Evolutionary conservation across 2,113 vertebrate species (phyloP), one percentile per base, ranked within the genome.

Genomic region (Alethe diademata): DNA sequence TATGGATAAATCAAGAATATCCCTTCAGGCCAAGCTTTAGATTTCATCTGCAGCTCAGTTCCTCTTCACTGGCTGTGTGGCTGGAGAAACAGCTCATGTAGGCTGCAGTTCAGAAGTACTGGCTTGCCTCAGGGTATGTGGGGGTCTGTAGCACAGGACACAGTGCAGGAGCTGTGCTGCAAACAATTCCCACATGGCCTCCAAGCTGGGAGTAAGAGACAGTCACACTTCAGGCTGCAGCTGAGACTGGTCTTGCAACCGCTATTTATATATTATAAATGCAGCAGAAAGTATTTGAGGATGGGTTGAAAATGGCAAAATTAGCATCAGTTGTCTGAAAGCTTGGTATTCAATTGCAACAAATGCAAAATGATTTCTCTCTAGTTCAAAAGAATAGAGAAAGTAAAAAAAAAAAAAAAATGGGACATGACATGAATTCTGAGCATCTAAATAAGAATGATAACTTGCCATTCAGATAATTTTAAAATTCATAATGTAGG

Each of bases 141-240:
- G 22, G 5, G 5, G 19, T 61, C 45, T 42, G 67, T 1, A 1
- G 20, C 29, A 42, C 7, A 22, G 54, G 29, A 0, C 0, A 35
- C 0, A 1, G 28, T 8, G 17, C 11, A 14, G 26, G 66, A 75
- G 33, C 78, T 70, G 42, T 33, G 29, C 78, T 42, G 29, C 47
- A 12, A 66, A 51, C 9, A 57, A 9, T 57, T 79, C 75, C 35
- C 76, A 65, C 38, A 33, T 6, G 0, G 0, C 26, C 54, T 42
- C 45, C 53, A 40, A 69, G 25, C 40, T 57, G 28, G 53, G n/a
- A 25, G 15, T 19, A 31, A 79, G 33, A 18, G 40, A 42, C 35
- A 47, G 58, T 40, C 75, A 33, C 42, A 23, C 64, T 83, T 40
- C 31, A 53, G 75, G 9, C n/a, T 86, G 74, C n/a, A 65, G 2